Conservation (phyloP, 2,113 vertebrate species). For the Gila orcuttii region DNA sequence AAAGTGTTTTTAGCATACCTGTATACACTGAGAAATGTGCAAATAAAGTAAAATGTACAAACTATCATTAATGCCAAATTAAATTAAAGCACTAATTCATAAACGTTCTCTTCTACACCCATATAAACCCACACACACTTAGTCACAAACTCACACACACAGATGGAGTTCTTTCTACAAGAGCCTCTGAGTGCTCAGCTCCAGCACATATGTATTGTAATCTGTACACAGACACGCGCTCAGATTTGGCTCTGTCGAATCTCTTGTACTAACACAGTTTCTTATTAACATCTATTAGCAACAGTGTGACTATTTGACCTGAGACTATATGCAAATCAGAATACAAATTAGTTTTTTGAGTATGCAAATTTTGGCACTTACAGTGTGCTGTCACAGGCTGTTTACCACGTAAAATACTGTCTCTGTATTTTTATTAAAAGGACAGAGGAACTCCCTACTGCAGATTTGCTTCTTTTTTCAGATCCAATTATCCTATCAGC, state of each 20-base stretch:
- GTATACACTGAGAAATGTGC: not conserved
- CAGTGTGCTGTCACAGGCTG: conserved; percentile 12
- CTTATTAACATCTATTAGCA: conserved; percentile 37
- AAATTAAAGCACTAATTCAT: not conserved
- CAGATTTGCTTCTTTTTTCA: not conserved
- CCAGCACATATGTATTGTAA: conserved; percentile 13
- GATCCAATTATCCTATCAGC: not conserved
- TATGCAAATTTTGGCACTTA: not conserved
- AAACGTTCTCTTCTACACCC: not conserved
- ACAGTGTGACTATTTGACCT: conserved; percentile 21
- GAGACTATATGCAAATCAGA: conserved; percentile 27
- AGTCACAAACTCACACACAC: conserved; percentile 23
- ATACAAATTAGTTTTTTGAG: conserved; percentile 34
- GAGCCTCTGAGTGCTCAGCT: conserved; percentile 4
- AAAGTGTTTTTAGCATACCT: not conserved
- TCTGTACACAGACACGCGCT: conserved; percentile 9
- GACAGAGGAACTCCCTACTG: not conserved
- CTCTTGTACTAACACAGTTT: not conserved
- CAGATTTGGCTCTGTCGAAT: not conserved
- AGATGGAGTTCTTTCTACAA: conserved; percentile 17
- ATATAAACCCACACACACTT: conserved; percentile 3
- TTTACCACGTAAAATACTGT: not conserved
- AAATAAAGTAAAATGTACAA: not conserved
- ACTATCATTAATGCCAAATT: not conserved
- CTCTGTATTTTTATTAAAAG: conserved; percentile 1